Percentiles rank a stretch among this genome's conserved stretches.
phyloP scores from a whole-genome alignment of 2,888 invertebrate species.

The Sabatieria punctata region DNA sequence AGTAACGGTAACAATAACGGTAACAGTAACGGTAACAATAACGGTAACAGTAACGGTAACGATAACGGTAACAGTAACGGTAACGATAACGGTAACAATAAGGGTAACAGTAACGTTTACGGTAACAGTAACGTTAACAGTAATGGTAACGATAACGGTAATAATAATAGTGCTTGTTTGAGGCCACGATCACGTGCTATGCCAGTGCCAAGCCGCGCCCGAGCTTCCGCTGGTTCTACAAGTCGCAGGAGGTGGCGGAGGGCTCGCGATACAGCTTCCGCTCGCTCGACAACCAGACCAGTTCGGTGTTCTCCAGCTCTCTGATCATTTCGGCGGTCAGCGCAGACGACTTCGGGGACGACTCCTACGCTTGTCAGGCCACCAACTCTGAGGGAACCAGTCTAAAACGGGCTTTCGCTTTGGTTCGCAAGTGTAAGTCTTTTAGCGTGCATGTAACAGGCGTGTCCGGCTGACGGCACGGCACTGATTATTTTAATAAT shows the following conservation, averaged over 20 bases:
- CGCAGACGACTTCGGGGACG: conserved; percentile 59
- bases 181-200: conserved; percentile 15
- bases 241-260: conserved; percentile 10
- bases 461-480: neutral
- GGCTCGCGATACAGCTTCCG: conserved; percentile 13
- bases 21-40: too few relatives aligned
- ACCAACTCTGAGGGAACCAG: conserved; percentile 53
- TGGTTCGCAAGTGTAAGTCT: conserved; percentile 16
- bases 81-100: too few relatives aligned
- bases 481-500: too few relatives aligned
- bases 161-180: too few relatives aligned
- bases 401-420: conserved; percentile 16
- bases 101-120: too few relatives aligned
- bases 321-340: conserved; percentile 57
- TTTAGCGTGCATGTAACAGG: too few relatives aligned
- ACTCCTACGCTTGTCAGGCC: conserved; percentile 65
- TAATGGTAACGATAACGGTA: too few relatives aligned
- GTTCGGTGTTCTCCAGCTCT: conserved; percentile 27
- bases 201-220: conserved; percentile 26
- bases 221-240: conserved; percentile 20
- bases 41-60: too few relatives aligned
- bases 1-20: too few relatives aligned
- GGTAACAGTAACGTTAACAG: too few relatives aligned
- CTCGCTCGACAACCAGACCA: conserved; percentile 19
- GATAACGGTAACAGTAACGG: too few relatives aligned